A percentile compares a stretch with the other conserved stretches of the same genome.
Evolutionary conservation across 2,113 vertebrate genomes (phyloP).

Genomic region (Chionodraco myersi): DNA sequence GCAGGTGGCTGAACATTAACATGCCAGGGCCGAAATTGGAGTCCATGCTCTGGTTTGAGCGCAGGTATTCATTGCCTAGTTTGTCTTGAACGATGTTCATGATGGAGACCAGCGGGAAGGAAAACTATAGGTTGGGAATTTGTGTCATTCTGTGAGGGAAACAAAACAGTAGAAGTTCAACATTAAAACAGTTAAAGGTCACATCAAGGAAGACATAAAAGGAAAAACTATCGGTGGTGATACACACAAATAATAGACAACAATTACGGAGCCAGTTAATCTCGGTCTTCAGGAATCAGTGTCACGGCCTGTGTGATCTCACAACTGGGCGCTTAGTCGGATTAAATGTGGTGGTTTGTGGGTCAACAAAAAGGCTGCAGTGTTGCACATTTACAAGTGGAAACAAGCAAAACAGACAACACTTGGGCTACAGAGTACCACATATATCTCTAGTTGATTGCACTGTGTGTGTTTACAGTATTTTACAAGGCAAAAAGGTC

Average conservation of each 20-base stretch:
- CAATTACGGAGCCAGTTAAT: slow-evolving; percentile 43
- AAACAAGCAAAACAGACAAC: slow-evolving; percentile 43
- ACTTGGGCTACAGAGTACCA: neutral
- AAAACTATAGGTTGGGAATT: slow-evolving; percentile 72
- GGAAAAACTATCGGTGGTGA: neutral
- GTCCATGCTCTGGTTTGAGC: slow-evolving; percentile 90
- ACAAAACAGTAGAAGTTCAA: slow-evolving; percentile 2
- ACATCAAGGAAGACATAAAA: neutral
- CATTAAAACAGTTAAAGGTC: neutral
- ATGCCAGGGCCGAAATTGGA: slow-evolving; percentile 90
- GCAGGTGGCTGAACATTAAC: slow-evolving; percentile 98
- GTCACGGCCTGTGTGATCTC: slow-evolving; percentile 73
- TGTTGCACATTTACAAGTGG: slow-evolving; percentile 38
- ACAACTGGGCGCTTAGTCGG: slow-evolving; percentile 68
- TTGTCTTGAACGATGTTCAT: slow-evolving; percentile 91
- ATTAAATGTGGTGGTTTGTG: slow-evolving; percentile 75
- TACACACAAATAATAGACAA: slow-evolving; percentile 30
- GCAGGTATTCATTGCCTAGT: slow-evolving; percentile 91
- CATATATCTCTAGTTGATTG: neutral
- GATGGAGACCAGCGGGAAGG: slow-evolving; percentile 63
- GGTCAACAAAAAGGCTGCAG: slow-evolving; percentile 66
- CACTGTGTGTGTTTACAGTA: slow-evolving; percentile 1
- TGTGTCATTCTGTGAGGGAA: slow-evolving; percentile 71
- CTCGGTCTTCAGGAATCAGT: slow-evolving; percentile 57
- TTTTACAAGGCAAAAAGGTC: slow-evolving; percentile 45